Percentiles rank a stretch among this genome's conserved stretches.
Conservation (phyloP, 2,797 vertebrate species). For the Trematomus bernacchii region DNA sequence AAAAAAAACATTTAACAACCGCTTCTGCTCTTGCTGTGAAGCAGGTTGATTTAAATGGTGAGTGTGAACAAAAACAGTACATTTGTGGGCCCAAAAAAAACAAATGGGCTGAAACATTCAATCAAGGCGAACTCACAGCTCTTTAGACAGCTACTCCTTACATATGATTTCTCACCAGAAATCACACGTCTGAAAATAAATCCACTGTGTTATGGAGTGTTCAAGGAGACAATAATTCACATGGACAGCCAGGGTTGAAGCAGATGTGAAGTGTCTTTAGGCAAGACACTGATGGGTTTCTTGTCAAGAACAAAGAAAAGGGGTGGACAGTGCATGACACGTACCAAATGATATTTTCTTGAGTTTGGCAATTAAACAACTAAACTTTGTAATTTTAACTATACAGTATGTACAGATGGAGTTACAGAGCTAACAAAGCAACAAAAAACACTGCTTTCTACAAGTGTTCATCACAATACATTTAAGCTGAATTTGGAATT, state of each 20-base stretch:
- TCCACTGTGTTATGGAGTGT: not conserved
- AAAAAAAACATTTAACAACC: not conserved
- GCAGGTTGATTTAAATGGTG: not conserved
- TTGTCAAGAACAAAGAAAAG: not conserved
- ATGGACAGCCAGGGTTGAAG: constrained; percentile 1
- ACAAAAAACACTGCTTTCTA: not conserved
- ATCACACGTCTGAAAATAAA: not conserved
- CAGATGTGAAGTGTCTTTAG: constrained; percentile 10
- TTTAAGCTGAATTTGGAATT: not conserved
- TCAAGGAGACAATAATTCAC: constrained; percentile 5
- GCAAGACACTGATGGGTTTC: not conserved
- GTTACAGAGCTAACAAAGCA: not conserved
- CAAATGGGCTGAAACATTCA: not conserved
- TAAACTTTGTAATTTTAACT: not conserved
- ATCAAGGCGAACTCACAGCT: not conserved
- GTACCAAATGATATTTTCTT: not conserved
- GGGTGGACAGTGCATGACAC: not conserved
- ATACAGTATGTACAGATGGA: not conserved
- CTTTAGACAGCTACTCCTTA: not conserved
- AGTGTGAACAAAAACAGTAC: not conserved
- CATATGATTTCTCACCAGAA: not conserved
- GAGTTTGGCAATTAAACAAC: not conserved
- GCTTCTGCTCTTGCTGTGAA: not conserved
- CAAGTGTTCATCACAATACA: not conserved
- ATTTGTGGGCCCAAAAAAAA: not conserved